Evolutionary conservation across 35 echinoderm and acorn worm genomes (phyloP), one percentile per base, ranked within the genome.

Genomic region (Lytechinus variegatus): DNA sequence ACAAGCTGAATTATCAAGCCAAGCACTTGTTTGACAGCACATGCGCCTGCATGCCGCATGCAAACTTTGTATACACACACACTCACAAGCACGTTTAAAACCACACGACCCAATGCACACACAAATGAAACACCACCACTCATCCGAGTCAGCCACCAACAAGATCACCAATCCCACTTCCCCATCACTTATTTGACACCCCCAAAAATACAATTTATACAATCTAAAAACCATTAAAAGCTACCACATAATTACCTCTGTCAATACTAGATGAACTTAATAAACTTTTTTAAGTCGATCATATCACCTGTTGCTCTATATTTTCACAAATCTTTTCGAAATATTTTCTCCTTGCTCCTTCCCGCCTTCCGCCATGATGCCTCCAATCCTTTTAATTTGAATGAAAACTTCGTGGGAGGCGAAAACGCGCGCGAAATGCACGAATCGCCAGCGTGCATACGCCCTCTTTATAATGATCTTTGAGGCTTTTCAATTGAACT

Each of bases 341-440:
- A 27, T 93, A 93, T 93, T 57, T 57, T 14, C 92, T 55, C 92
- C 92, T 54, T 19, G 54, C 52, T 93, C 53, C 92, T 93, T 93
- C 92, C 92, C 92, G 92, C 92, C 92, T 93, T 93, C 92, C 92
- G 92, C 92, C 92, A 93, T 93, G 92, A 93, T 93, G 92, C n/a
- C 92, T 93, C 24, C 52, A 93, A 93, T 93, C 52, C 92, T 27
- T n/a, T 19, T 58, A 27, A 93, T 93, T 93, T 93, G 92, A 93
- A 93, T 93, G 54, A 93, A 58, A 79, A 53, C 92, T 3, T 93
- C 92, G 92, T 93, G 92, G 92, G 92, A 93, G 92, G 92, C 57
- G 92, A 93, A 93, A 93, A 55, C 92, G 92, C 92, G 92, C 92
- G 92, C 92, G 92, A 93, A 93, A 93, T 93, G 92, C 92, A 93